These are phyloP conservation scores for Falco novaeseelandiae DNA, from an alignment of 2,797 vertebrate species.

Conservation along the genomic window DNA sequence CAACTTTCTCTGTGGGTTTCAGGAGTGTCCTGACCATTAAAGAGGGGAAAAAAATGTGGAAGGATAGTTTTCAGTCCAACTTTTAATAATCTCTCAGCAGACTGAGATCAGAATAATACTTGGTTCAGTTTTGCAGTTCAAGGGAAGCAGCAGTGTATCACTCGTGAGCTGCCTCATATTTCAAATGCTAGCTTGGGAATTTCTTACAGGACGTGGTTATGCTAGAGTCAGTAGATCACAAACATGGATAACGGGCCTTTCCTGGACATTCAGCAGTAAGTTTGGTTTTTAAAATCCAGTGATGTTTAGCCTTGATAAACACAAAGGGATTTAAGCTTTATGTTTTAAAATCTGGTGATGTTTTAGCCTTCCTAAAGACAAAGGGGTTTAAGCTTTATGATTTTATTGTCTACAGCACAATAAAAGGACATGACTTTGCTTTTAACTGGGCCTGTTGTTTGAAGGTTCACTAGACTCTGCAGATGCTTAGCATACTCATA, in stretches of 20 bases:
- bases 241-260: background rate
- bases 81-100: background rate
- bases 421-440: constrained; percentile 61
- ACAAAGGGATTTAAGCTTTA: constrained; percentile 49
- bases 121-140: background rate
- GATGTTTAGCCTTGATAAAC: background rate
- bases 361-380: constrained; percentile 44
- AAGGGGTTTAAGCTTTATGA: constrained; percentile 47
- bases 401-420: constrained; percentile 57
- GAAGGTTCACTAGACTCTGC: constrained; percentile 45
- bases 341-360: constrained; percentile 55
- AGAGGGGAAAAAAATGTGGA: background rate
- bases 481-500: constrained; percentile 49
- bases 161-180: background rate
- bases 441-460: constrained; percentile 52
- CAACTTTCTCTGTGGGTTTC: background rate
- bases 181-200: background rate
- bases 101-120: background rate
- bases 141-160: background rate
- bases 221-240: background rate
- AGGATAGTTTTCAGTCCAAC: background rate
- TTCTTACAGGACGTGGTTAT: background rate
- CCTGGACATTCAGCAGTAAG: constrained; percentile 29
- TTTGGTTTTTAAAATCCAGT: background rate
- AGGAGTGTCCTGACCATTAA: background rate